phyloP scores from a whole-genome alignment of 1,140 invertebrate species.

The Euura lappo region DNA sequence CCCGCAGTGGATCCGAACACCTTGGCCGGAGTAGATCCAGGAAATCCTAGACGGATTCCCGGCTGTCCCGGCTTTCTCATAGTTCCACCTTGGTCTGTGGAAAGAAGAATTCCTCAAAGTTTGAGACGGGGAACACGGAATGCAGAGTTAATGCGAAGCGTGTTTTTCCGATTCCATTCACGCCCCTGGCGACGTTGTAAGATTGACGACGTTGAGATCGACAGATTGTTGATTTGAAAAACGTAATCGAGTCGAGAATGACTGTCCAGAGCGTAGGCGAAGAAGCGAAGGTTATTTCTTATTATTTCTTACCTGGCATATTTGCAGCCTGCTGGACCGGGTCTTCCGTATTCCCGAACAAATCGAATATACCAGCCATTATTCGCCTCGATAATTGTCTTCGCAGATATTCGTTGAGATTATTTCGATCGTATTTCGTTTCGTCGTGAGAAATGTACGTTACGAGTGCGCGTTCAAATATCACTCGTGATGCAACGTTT shows the following conservation, averaged over 20 bases:
- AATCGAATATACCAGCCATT: slow-evolving; percentile 43
- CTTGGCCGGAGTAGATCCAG: slow-evolving; percentile 19
- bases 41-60: slow-evolving; percentile 19
- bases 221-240: slow-evolving; percentile 5
- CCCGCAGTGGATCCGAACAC: neutral
- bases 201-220: neutral
- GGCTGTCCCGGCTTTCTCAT: slow-evolving; percentile 15
- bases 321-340: neutral
- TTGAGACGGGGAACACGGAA: no score
- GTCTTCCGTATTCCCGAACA: slow-evolving; percentile 25
- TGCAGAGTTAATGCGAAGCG: no score
- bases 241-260: neutral
- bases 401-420: no score
- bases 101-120: neutral
- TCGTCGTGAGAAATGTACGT: neutral
- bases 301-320: slow-evolving; percentile 2
- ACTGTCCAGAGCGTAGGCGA: neutral
- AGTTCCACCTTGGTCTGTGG: neutral
- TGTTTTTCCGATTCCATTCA: neutral
- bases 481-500: neutral
- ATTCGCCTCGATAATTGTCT: no score
- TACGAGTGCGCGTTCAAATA: neutral
- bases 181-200: neutral
- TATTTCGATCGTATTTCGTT: no score
- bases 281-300: neutral